Evolutionary conservation across 2,113 vertebrate species (phyloP), one percentile per base, ranked within the genome.

Genomic region (Amblyopsis rosae): DNA sequence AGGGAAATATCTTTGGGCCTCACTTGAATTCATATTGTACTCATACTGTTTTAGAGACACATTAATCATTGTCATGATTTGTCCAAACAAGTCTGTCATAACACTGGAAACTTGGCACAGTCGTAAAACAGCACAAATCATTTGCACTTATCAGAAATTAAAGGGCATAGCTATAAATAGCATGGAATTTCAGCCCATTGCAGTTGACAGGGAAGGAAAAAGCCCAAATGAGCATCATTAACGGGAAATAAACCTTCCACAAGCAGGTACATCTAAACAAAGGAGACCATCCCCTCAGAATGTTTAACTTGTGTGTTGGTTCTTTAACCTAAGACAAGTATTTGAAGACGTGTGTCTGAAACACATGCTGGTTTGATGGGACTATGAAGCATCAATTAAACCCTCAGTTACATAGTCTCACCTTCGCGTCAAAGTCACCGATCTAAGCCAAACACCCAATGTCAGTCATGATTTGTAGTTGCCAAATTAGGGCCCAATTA

Each of bases 401-500:
- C 3, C 46, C 47, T 62, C 59, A 68, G 59, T 73, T 66, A 82
- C 58, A 77, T 10, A 62, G 1, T 65, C 62, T n/a, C 71, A 79
- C 47, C 70, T 76, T 83, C n/a, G 55, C 65, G 53, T 59, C 68
- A 77, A 73, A 76, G 46, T 60, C 51, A 58, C 68, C 32, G 4
- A 12, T 32, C 48, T 19, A 59, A 33, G 35, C 59, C 51, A 58
- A 33, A 57, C 19, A 50, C 59, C 72, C 35, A 58, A 10, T 71
- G 82, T 67, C 81, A 81, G 59, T 75, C 45, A 45, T 76, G 80
- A 88, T 80, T 79, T 78, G 84, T 70, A 75, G 83, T 76, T 74
- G 72, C 45, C 71, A 85, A 87, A 89, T 87, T 88, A 77, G 78
- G 73, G 50, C 33, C 76, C 82, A 82, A 81, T 87, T 87, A 87